These are phyloP conservation scores for Steinernema carpocapsae DNA, from an alignment of 2,888 invertebrate species.

Conservation along the genomic window DNA sequence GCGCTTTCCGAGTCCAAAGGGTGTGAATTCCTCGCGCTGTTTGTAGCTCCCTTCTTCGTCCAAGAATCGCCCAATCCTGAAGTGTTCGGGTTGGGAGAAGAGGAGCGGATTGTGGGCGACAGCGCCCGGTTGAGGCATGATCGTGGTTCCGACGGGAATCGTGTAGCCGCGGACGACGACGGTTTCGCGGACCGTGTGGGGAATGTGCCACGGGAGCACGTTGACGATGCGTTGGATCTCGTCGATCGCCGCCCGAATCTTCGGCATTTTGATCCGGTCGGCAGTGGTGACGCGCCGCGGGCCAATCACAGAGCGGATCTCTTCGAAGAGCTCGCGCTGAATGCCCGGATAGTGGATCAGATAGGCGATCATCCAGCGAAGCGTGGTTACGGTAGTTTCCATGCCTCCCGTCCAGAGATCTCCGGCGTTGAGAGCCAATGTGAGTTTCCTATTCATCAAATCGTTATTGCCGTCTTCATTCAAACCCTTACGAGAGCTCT, in stretches of 20 bases:
- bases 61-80: constrained; percentile 23
- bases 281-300: constrained; percentile 29
- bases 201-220: constrained; percentile 67
- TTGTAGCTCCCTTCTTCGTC: constrained; percentile 42
- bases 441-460: constrained; percentile 49
- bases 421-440: constrained; percentile 60
- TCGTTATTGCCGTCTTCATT: background rate
- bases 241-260: constrained; percentile 59
- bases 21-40: constrained; percentile 43
- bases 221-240: constrained; percentile 64
- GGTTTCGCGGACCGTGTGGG: constrained; percentile 51
- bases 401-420: constrained; percentile 69
- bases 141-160: constrained; percentile 51
- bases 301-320: constrained; percentile 43
- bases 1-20: constrained; percentile 52
- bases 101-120: constrained; percentile 49
- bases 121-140: constrained; percentile 57
- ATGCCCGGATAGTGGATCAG: constrained; percentile 59
- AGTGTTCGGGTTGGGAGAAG: constrained; percentile 42
- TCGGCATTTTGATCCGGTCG: constrained; percentile 38
- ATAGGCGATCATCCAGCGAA: constrained; percentile 65
- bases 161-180: constrained; percentile 42
- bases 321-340: constrained; percentile 49
- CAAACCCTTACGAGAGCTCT: constrained; percentile 40
- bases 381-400: constrained; percentile 65